Evolutionary conservation across 2,113 vertebrate species (phyloP), one percentile per base, ranked within the genome.

Genomic region (Syngnathus scovelli): DNA sequence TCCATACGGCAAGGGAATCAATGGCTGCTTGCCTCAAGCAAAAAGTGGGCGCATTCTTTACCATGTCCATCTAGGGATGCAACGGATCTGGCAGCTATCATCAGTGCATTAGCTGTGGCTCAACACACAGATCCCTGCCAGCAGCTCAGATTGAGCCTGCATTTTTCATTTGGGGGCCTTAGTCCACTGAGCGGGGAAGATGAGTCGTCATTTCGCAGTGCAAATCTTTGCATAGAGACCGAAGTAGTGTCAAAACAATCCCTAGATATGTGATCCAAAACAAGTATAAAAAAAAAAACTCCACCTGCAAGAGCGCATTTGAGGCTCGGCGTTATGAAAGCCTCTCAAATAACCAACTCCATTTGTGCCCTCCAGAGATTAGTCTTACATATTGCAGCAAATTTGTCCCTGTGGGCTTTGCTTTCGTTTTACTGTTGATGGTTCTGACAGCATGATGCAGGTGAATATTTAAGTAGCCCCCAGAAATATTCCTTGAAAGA

Each of bases 1-100:
- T 75, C 67, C 72, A 68, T 51, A 48, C 39, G 18, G 65, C 77
- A 66, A 69, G 77, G 67, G 80, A 85, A 87, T 88, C 86, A 79
- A 85, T 87, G 64, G 27, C 21, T 11, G 39, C 81, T 58, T 41
- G 72, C 83, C 76, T 77, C 64, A 61, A 79, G 84, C 72, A 33
- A 72, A 27, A 76, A 61, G 58, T 75, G 69, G 80, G 64, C 48
- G 74, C 75, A 78, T 82, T 75, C 80, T 15, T 36, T 36, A 58
- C 13, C 27, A 15, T 65, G 64, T 85, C 61, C 39, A 74, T 71
- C 62, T 44, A n/a, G 69, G 78, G 46, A 62, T 56, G 19, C 38
- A 51, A 64, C 66, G 78, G 11, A 70, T 78, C 41, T 43, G 38
- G 21, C 21, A 76, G 33, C 62, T 74, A 77, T 48, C 66, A 51